Evolutionary conservation across 2,888 invertebrate genomes (phyloP).

Genomic region (Sphaeridia pumilis): DNA sequence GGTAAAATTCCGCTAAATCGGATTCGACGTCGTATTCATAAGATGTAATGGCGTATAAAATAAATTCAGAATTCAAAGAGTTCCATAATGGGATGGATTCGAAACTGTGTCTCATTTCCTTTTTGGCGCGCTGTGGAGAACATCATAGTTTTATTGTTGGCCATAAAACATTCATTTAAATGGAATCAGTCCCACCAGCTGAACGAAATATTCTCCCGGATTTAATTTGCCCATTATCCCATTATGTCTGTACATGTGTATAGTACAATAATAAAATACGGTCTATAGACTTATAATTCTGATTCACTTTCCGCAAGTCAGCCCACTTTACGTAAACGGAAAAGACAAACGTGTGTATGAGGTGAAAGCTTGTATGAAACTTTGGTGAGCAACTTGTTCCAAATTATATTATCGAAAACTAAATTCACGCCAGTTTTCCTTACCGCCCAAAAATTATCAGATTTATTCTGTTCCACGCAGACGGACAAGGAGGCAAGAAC

Average conservation of each 20-base stretch:
- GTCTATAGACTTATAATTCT: too few species aligned
- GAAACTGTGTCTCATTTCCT: constrained; percentile 18
- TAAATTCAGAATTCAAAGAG: constrained; percentile 17
- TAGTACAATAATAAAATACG: background rate
- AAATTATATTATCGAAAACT: too few species aligned
- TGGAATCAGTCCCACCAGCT: background rate
- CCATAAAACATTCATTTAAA: constrained; percentile 3
- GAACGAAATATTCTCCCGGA: background rate
- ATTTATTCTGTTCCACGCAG: too few species aligned
- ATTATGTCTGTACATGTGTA: background rate
- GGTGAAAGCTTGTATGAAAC: background rate
- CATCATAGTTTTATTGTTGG: constrained; percentile 1
- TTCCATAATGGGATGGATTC: constrained; percentile 14
- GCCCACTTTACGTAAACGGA: background rate
- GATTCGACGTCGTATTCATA: background rate
- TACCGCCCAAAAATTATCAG: too few species aligned
- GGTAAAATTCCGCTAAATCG: too few species aligned
- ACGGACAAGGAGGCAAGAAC: too few species aligned
- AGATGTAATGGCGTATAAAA: constrained; percentile 6
- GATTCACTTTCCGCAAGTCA: too few species aligned
- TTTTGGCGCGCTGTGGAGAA: background rate
- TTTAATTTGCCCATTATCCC: background rate
- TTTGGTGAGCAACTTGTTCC: too few species aligned
- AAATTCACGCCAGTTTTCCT: too few species aligned
- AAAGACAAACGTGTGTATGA: too few species aligned